Conservation (phyloP, 2,113 vertebrate species). For the Bothrops jararaca region DNA sequence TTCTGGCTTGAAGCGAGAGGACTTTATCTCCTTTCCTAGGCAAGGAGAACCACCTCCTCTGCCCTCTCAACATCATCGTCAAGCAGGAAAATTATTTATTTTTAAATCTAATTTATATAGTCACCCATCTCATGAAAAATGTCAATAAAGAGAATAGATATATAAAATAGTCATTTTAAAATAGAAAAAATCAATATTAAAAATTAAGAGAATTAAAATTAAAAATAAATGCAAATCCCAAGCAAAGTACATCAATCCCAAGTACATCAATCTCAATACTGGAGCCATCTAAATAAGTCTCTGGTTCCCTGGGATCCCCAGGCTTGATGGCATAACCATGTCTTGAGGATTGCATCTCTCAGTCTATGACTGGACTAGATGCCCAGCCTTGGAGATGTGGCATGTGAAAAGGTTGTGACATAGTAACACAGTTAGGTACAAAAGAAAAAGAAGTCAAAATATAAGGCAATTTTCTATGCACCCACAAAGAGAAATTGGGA, state of each 20-base stretch:
- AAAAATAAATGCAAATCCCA: not conserved
- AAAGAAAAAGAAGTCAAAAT: not conserved
- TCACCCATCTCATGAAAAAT: not conserved
- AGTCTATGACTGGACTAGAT: not conserved
- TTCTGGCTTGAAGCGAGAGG: not conserved
- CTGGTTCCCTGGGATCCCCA: not conserved
- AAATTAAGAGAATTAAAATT: not conserved
- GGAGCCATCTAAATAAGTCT: not conserved
- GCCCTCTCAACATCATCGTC: not conserved
- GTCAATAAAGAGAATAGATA: not conserved
- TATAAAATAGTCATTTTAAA: not conserved
- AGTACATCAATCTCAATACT: not conserved
- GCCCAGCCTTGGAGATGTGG: not conserved
- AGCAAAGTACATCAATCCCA: not conserved
- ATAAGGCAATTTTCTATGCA: not conserved
- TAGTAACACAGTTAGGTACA: not conserved
- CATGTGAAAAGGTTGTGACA: not conserved
- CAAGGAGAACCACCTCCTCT: not conserved
- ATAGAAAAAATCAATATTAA: not conserved
- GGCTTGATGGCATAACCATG: not conserved
- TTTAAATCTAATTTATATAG: not conserved
- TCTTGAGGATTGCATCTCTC: not conserved
- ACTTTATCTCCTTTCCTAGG: not conserved
- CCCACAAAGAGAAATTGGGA: not conserved
- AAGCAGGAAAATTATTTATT: not conserved